phyloP scores from a whole-genome alignment of 2,113 vertebrate genomes.

The Alectura lathami region DNA sequence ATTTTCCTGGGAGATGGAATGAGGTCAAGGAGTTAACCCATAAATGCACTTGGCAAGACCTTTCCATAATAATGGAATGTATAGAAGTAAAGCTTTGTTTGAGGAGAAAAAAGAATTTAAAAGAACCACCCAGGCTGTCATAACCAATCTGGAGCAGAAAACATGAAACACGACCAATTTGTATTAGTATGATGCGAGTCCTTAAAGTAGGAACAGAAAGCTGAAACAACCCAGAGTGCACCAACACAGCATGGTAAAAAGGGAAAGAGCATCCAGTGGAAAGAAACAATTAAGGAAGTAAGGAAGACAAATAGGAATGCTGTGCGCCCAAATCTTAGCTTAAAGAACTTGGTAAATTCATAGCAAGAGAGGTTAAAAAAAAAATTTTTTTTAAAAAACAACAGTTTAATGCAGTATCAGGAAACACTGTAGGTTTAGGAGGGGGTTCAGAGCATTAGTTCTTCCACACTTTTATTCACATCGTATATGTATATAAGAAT shows the following conservation, averaged over 20 bases:
- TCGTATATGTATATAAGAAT: not conserved
- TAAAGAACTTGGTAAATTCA: not conserved
- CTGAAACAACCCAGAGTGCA: not conserved
- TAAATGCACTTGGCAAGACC: not conserved
- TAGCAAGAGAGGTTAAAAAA: not conserved
- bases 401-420: not conserved
- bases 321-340: not conserved
- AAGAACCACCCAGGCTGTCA: not conserved
- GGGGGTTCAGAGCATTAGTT: not conserved
- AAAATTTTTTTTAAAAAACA: too few species aligned
- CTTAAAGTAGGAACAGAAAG: not conserved
- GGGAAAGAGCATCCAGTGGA: not conserved
- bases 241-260: not conserved
- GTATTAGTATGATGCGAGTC: not conserved
- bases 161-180: not conserved
- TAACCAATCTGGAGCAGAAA: not conserved
- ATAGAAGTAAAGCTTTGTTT: not conserved
- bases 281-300: not conserved
- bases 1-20: slow-evolving; percentile 29
- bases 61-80: not conserved
- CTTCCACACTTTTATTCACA: not conserved
- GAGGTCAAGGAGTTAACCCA: slow-evolving; percentile 44
- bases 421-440: not conserved
- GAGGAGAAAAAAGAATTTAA: not conserved
- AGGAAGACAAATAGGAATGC: not conserved